A percentile compares a stretch with the other conserved stretches of the same genome.
Conservation (phyloP, 2,888 invertebrate genomes). For the Microplitis deprimator region DNA sequence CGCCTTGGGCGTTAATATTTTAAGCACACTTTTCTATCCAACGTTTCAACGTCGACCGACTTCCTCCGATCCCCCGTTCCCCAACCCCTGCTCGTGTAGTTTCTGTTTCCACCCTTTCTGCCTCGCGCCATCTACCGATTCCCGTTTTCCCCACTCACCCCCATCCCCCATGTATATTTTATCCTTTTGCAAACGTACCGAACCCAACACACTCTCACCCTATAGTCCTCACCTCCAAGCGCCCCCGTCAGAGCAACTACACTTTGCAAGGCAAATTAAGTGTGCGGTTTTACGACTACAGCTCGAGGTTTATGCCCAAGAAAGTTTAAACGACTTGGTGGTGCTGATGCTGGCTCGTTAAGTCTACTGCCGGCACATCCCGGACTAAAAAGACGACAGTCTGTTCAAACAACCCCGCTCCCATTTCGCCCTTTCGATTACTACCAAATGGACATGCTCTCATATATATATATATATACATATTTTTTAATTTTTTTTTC, state of each 20-base stretch:
- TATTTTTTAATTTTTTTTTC: slow-evolving; percentile 19
- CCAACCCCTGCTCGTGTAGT: slow-evolving; percentile 13
- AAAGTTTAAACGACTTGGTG: slow-evolving; percentile 26
- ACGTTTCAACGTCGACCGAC: slow-evolving; percentile 40
- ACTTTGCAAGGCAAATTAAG: slow-evolving; percentile 71
- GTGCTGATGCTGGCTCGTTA: slow-evolving; percentile 21
- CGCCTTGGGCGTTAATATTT: slow-evolving; percentile 71
- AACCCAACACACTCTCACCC: slow-evolving; percentile 29
- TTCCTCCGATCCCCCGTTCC: slow-evolving; percentile 30
- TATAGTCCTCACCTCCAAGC: slow-evolving; percentile 5
- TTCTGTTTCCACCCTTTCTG: slow-evolving; percentile 36
- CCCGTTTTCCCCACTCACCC: not conserved
- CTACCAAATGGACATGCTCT: slow-evolving; percentile 29
- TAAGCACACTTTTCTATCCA: slow-evolving; percentile 68
- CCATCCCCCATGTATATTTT: slow-evolving; percentile 17
- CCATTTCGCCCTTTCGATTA: slow-evolving; percentile 31
- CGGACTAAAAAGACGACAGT: slow-evolving; percentile 26
- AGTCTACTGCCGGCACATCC: slow-evolving; percentile 15
- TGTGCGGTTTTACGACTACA: slow-evolving; percentile 70
- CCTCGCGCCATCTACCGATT: slow-evolving; percentile 15
- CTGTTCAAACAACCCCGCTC: slow-evolving; percentile 22
- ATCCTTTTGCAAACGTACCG: slow-evolving; percentile 42
- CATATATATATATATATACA: slow-evolving; percentile 13
- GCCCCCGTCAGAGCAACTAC: slow-evolving; percentile 56
- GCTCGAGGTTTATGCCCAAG: slow-evolving; percentile 52